A percentile compares a stretch with the other conserved stretches of the same genome.
Conservation (phyloP, 1,140 invertebrate species). For the Euwallacea fornicatus region DNA sequence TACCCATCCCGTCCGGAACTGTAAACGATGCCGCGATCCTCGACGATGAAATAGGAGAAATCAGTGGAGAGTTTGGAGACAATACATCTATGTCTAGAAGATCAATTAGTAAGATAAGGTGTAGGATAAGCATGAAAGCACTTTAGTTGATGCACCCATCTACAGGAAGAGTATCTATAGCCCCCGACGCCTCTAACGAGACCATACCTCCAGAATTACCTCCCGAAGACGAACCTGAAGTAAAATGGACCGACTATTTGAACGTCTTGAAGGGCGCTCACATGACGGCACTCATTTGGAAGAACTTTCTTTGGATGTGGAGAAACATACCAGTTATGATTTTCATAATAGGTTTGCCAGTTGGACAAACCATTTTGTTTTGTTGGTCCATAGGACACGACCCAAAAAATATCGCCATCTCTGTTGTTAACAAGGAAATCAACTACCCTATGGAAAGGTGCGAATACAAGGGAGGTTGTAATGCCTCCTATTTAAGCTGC, state of each 20-base stretch:
- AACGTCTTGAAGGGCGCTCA: slow-evolving; percentile 70
- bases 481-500: slow-evolving; percentile 72
- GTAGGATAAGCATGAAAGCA: background rate
- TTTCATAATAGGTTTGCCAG: slow-evolving; percentile 75
- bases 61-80: slow-evolving; percentile 83
- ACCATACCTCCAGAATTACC: slow-evolving; percentile 58
- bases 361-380: slow-evolving; percentile 93
- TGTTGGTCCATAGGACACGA: slow-evolving; percentile 91
- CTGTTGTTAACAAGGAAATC: slow-evolving; percentile 84
- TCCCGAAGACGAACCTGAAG: slow-evolving; percentile 60
- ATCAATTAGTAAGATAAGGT: slow-evolving; percentile 52
- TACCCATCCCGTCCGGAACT: slow-evolving; percentile 59
- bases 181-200: slow-evolving; percentile 42
- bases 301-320: slow-evolving; percentile 92
- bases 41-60: slow-evolving; percentile 69
- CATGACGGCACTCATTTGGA: slow-evolving; percentile 83
- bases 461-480: slow-evolving; percentile 59
- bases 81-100: slow-evolving; percentile 75
- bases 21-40: slow-evolving; percentile 61
- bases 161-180: slow-evolving; percentile 45
- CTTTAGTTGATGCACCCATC: slow-evolving; percentile 8
- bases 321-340: slow-evolving; percentile 87
- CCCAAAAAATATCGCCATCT: slow-evolving; percentile 80
- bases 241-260: slow-evolving; percentile 60
- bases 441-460: slow-evolving; percentile 58